Evolutionary conservation across 2,113 vertebrate species (phyloP), one percentile per base, ranked within the genome.

Genomic region (Etheostoma cragini): DNA sequence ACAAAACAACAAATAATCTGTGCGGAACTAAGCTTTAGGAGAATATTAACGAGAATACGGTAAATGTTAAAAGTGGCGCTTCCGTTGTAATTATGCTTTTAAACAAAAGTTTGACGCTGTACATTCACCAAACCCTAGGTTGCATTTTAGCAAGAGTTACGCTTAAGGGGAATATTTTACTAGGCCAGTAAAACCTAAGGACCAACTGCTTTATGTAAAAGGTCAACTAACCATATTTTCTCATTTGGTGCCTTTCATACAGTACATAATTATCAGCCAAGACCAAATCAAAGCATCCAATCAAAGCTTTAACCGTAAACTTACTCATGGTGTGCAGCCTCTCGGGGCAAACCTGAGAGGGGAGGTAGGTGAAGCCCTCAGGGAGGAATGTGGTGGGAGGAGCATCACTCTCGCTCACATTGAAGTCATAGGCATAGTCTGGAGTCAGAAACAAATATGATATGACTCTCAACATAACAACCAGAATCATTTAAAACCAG

Each of bases 291-390:
- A 61, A 45, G 2, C 19, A 42, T 24, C 57, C 30, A 47, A 53
- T 61, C 21, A 10, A 17, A 50, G 50, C n/a, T 21, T 4, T 12
- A 76, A 56, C 19, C 26, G 49, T 72, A 15, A 80, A 97, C 98
- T 97, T 86, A 99, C 98, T 99, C 98, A 99, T 99, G 86, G 96
- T 97, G 93, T 96, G 97, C 92, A 99, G 95, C 83, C 93, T 96
- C 87, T 98, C 96, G 0, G 98, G 98, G 91, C 98, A 99, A 52
- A 95, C 93, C 54, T 96, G 95, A 65, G 96, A 96, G 53, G 97
- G 94, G 73, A 96, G 96, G 92, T 98, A 99, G 49, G 97, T 99
- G 86, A 98, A 99, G 83, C 95, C 96, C 90, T 96, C 96, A 0
- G 98, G 97, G 86, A 99, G 97, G 93, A 97, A 99, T 0, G 97